Conservation (phyloP, 1,140 invertebrate genomes). For the Ctenoplectra terminalis region DNA sequence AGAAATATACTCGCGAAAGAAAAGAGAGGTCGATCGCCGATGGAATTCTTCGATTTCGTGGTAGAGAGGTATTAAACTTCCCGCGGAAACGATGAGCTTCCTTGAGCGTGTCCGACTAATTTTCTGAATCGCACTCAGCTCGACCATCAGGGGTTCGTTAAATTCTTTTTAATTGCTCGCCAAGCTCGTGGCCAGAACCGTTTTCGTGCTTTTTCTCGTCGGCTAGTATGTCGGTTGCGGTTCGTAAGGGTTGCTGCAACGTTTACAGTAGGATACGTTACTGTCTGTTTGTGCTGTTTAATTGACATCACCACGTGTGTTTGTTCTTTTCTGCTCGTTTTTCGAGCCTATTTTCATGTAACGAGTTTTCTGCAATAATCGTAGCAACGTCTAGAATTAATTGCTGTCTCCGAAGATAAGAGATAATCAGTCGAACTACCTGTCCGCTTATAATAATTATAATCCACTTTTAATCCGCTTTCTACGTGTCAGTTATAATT, state of each 20-base stretch:
- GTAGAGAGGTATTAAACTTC: slow-evolving; percentile 54
- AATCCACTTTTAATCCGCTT: slow-evolving; percentile 34
- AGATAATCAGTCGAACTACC: slow-evolving; percentile 39
- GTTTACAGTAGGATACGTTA: neutral
- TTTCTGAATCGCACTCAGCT: slow-evolving; percentile 56
- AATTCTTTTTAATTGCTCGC: slow-evolving; percentile 62
- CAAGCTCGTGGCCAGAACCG: slow-evolving; percentile 27
- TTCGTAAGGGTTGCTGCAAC: neutral
- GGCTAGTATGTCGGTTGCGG: no score
- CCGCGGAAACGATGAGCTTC: slow-evolving; percentile 68
- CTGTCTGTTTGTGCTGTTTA: no score
- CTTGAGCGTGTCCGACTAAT: slow-evolving; percentile 68
- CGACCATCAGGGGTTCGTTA: slow-evolving; percentile 61
- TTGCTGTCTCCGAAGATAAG: neutral
- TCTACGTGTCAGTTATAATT: slow-evolving; percentile 36
- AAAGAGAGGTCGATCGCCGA: slow-evolving; percentile 36
- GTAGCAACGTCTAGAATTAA: neutral
- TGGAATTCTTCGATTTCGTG: slow-evolving; percentile 68
- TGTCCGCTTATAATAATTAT: slow-evolving; percentile 24
- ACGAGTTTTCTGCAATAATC: neutral
- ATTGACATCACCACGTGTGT: neutral
- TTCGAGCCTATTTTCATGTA: neutral
- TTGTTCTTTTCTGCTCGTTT: no score
- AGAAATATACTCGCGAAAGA: neutral
- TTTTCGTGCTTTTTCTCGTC: slow-evolving; percentile 38